Evolutionary conservation across 2,113 vertebrate species (phyloP), one percentile per base, ranked within the genome.

Genomic region (Scolopax mira): DNA sequence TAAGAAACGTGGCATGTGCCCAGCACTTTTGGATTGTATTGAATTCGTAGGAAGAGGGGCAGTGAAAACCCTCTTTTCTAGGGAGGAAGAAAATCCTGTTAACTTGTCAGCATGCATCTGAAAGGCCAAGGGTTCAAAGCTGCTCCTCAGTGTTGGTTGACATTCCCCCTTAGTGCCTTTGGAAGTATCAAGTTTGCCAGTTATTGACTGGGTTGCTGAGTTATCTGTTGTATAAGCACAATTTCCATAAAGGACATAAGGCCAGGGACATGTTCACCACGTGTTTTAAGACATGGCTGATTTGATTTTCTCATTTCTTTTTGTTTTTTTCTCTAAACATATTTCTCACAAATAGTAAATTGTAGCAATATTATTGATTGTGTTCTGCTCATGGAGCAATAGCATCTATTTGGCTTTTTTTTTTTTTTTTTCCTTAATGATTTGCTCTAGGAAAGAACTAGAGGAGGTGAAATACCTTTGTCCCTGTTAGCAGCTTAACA

Each of bases 211-310:
- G 85, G 52, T 94, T 94, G 94, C 95, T 97, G 88, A 95, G 61
- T 85, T 94, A 92, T 97, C 97, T 96, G 92, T 95, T 96, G 96
- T 94, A 95, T 97, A 97, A 97, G 96, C 97, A 97, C 80, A 94
- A 97, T 97, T 96, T 97, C 93, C 96, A 97, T 94, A 95, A 95
- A 97, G 96, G 96, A 94, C 93, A 88, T 87, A 86, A 95, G 85
- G 90, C 96, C 9, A 3, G 97, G 96, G 96, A 96, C 91, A 77
- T 89, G 89, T 96, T 97, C 92, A 94, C 94, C 65, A 54, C 51
- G 85, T 37, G 1, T 94, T 95, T 96, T 91, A 93, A 84, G 94
- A 52, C 77, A 92, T 33, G 95, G 77, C 96, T 96, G 94, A 88
- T 94, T 97, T 89, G 91, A 90, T 97, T 97, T 97, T 84, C 93